A percentile compares a stretch with the other conserved stretches of the same genome.
phyloP scores from a whole-genome alignment of 1,140 invertebrate species.

The Drosophila ercepeae region DNA sequence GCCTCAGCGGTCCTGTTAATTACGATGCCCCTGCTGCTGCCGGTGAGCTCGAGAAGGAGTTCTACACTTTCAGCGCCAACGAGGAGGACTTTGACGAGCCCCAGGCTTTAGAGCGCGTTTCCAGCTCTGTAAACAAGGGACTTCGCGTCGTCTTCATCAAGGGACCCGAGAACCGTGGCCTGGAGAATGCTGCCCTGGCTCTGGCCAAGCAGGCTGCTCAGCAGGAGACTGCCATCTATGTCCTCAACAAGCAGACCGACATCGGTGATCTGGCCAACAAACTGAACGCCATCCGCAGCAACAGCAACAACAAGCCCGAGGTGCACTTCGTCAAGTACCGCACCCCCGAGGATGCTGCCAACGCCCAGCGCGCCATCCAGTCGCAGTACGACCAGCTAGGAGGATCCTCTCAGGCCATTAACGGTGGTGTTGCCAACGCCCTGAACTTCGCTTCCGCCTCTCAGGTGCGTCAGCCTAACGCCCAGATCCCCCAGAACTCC shows the following conservation, averaged over 20 bases:
- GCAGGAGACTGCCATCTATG: conserved; percentile 76
- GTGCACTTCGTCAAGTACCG: conserved; percentile 74
- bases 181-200: conserved; percentile 72
- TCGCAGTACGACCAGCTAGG: conserved; percentile 63
- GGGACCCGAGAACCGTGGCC: conserved; percentile 73
- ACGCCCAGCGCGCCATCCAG: conserved; percentile 68
- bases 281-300: conserved; percentile 66
- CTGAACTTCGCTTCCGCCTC: conserved; percentile 70
- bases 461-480: conserved; percentile 48
- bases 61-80: conserved; percentile 67
- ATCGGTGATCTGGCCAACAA: conserved; percentile 64
- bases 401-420: conserved; percentile 44
- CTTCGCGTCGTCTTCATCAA: conserved; percentile 79
- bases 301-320: conserved; percentile 70
- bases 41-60: conserved; percentile 67
- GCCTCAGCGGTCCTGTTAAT: conserved; percentile 43
- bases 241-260: conserved; percentile 71
- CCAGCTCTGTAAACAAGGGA: conserved; percentile 63
- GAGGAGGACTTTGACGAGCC: conserved; percentile 70
- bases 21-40: conserved; percentile 63
- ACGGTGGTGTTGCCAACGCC: conserved; percentile 66
- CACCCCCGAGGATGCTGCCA: conserved; percentile 71
- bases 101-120: conserved; percentile 48
- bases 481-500: conserved; percentile 67
- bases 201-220: conserved; percentile 76